Evolutionary conservation across 2,113 vertebrate genomes (phyloP), one percentile per base, ranked within the genome.

Genomic region (Oophaga pumilio): DNA sequence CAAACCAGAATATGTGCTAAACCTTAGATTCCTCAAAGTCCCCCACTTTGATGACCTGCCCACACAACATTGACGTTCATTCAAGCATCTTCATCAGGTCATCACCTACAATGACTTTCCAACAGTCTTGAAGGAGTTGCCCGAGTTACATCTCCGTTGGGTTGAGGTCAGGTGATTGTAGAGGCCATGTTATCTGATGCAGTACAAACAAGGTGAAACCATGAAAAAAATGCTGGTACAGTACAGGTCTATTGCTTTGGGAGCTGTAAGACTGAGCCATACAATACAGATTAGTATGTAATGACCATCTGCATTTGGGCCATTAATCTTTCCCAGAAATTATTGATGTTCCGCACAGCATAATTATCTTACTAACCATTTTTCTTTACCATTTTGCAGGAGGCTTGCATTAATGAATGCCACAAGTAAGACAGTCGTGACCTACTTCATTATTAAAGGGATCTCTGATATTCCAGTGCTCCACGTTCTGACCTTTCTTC

Each of bases 391-490:
- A 28, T 60, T 79, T 79, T 24, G 28, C n/a, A 57, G 9, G 26
- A 0, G 15, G 4, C 43, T 53, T 79, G 76, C 14, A 15, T 33
- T 22, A 5, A 80, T 80, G 85, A 71, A 81, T 22, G 2, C 15
- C 1, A 24, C 22, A 49, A 82, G 60, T 74, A 5, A 53, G 15
- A 52, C 80, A 9, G 11, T 6, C 26, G 78, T 90, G 64, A 74
- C 83, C 6, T 85, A 85, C 69, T 90, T 91, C 18, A 76, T 91
- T 60, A 86, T 90, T 53, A 85, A 50, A 6, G 91, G 89, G 28
- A 88, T 91, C 76, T 88, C 91, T 62, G 87, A 91, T 0, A 1
- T 8, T 14, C 84, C 89, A 10, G 68, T 56, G 12, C 22, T 90
- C 50, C 80, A 68, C 26, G 24, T 56, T 0, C 14, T 76, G 4